phyloP scores from a whole-genome alignment of 2,888 invertebrate genomes.

The Isoperla grammatica region DNA sequence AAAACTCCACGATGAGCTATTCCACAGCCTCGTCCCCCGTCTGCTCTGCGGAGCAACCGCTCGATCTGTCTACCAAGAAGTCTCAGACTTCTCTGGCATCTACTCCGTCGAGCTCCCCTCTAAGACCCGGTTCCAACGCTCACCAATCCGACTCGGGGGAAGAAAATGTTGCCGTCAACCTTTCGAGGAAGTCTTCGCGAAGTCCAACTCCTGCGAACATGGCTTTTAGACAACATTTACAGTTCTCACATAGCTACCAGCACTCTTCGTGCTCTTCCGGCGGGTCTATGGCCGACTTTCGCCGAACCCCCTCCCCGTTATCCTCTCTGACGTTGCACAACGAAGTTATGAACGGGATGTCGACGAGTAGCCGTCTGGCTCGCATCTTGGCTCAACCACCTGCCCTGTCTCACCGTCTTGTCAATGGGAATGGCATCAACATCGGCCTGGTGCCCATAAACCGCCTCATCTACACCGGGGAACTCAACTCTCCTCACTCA shows the following conservation, averaged over 20 bases:
- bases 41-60: conserved; percentile 62
- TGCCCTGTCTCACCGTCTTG: conserved; percentile 24
- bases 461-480: conserved; percentile 50
- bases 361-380: conserved; percentile 45
- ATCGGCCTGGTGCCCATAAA: conserved; percentile 60
- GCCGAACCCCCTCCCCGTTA: conserved; percentile 49
- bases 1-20: conserved; percentile 16
- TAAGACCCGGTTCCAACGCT: conserved; percentile 38
- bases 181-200: conserved; percentile 62
- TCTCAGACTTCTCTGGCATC: conserved; percentile 52
- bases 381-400: conserved; percentile 47
- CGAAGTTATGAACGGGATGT: conserved; percentile 36
- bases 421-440: conserved; percentile 32
- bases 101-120: conserved; percentile 57
- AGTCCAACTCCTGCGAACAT: conserved; percentile 48
- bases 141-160: conserved; percentile 57
- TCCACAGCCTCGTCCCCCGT: conserved; percentile 17
- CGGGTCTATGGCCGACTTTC: conserved; percentile 47
- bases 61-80: conserved; percentile 86
- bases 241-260: conserved; percentile 43
- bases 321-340: conserved; percentile 8
- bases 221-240: conserved; percentile 21
- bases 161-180: conserved; percentile 62
- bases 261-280: conserved; percentile 57
- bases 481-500: conserved; percentile 24